These are phyloP conservation scores for Trematomus loennbergii DNA, from an alignment of 2,113 vertebrate species.

Conservation along the genomic window DNA sequence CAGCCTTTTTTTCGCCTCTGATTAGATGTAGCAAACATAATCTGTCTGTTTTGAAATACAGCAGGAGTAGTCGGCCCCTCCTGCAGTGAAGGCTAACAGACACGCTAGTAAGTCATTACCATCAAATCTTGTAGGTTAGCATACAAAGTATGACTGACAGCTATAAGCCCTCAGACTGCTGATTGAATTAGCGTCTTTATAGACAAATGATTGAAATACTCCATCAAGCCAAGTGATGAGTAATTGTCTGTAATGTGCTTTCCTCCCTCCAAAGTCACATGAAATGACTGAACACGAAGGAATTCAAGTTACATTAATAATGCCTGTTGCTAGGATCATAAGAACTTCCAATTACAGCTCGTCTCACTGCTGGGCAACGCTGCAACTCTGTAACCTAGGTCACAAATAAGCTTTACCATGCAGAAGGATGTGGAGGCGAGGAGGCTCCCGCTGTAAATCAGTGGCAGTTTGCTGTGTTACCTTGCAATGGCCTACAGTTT, in stretches of 20 bases:
- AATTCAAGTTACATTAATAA: neutral
- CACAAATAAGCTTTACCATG: slow-evolving; percentile 2
- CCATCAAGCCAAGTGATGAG: slow-evolving; percentile 24
- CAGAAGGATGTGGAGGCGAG: slow-evolving; percentile 2
- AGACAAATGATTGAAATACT: slow-evolving; percentile 33
- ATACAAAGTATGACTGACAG: slow-evolving; percentile 67
- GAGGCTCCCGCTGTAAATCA: slow-evolving; percentile 21
- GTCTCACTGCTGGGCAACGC: neutral
- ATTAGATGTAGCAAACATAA: slow-evolving; percentile 70
- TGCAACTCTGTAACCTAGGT: slow-evolving; percentile 1
- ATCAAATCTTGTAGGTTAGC: slow-evolving; percentile 55
- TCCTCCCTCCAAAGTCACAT: slow-evolving; percentile 8
- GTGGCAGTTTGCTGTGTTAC: slow-evolving; percentile 14
- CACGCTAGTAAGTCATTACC: slow-evolving; percentile 64
- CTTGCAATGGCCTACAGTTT: slow-evolving; percentile 16
- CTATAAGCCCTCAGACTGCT: slow-evolving; percentile 39
- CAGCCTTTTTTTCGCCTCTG: slow-evolving; percentile 47
- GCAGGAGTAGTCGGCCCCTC: slow-evolving; percentile 42
- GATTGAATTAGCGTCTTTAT: slow-evolving; percentile 40
- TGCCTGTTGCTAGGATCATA: slow-evolving; percentile 22
- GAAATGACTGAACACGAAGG: neutral
- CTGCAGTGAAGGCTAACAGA: slow-evolving; percentile 59
- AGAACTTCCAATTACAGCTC: slow-evolving; percentile 3
- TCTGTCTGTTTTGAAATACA: slow-evolving; percentile 69
- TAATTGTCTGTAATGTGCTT: slow-evolving; percentile 11